Percentiles rank a stretch among this genome's conserved stretches.
Conservation (phyloP, 2,888 invertebrate genomes). For the Drosophila multiciliata region DNA sequence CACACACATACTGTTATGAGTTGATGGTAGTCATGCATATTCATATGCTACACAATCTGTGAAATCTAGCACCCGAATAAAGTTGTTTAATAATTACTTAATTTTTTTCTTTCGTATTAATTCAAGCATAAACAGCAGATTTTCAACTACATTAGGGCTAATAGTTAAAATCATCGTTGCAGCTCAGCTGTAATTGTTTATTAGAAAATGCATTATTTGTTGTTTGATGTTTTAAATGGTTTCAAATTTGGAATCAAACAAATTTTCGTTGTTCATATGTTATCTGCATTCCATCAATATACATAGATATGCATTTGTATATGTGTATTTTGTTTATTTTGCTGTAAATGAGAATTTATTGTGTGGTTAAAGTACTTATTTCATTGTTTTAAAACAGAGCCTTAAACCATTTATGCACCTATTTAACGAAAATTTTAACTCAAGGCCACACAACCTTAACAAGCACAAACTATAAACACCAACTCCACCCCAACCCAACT, state of each 20-base stretch:
- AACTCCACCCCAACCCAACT: not conserved
- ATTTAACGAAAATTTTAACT: constrained; percentile 15
- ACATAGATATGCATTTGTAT: not conserved
- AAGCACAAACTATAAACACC: constrained; percentile 9
- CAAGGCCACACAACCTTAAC: constrained; percentile 41
- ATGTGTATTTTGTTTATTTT: not conserved
- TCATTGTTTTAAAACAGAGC: constrained; percentile 31
- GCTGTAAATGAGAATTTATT: constrained; percentile 20
- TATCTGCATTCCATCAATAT: not conserved
- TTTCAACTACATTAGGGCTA: not conserved
- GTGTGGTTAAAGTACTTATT: constrained; percentile 22
- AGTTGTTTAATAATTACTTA: constrained; percentile 68
- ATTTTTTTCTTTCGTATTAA: constrained; percentile 31
- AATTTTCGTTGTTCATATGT: not conserved
- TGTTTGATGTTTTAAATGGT: constrained; percentile 17
- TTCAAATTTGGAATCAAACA: not conserved
- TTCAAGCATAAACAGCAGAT: not conserved
- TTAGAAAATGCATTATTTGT: not conserved
- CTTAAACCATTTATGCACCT: constrained; percentile 5
- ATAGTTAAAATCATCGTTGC: not conserved
- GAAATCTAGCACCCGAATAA: constrained; percentile 51
- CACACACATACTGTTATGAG: constrained; percentile 45
- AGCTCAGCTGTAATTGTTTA: not conserved
- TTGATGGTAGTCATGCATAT: constrained; percentile 57
- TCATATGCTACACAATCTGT: constrained; percentile 54